Conservation (phyloP, 2,888 invertebrate species). For the Lymantria dispar region DNA sequence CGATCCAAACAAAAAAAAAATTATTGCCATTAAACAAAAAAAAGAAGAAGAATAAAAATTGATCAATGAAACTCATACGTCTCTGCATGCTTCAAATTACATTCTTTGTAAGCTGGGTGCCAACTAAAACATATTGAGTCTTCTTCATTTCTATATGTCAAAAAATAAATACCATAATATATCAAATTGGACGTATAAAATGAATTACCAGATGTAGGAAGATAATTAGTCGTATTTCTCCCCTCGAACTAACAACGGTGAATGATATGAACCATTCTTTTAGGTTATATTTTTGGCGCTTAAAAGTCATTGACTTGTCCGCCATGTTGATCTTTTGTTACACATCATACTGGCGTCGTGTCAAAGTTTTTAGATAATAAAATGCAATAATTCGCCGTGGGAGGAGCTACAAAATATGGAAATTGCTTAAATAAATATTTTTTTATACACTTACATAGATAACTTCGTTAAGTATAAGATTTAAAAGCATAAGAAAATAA, state of each 20-base stretch:
- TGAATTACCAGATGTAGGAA: constrained; percentile 17
- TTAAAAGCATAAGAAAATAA: too few relatives aligned
- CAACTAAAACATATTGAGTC: too few relatives aligned
- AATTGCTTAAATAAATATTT: neutral
- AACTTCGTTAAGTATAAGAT: too few relatives aligned
- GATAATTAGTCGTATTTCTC: constrained; percentile 27
- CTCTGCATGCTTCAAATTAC: too few relatives aligned
- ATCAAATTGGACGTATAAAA: constrained; percentile 12
- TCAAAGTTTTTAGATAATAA: neutral
- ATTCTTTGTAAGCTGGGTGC: neutral
- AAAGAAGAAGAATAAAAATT: too few relatives aligned
- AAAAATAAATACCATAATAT: constrained; percentile 14
- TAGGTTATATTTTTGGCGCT: constrained; percentile 45
- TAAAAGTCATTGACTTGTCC: constrained; percentile 48
- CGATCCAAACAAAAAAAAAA: too few relatives aligned
- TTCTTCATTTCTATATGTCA: constrained; percentile 8
- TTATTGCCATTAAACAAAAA: too few relatives aligned
- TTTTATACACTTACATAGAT: too few relatives aligned
- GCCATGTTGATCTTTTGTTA: constrained; percentile 21
- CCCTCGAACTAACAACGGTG: constrained; percentile 47
- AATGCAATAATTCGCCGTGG: neutral
- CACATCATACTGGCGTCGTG: neutral
- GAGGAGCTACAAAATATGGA: neutral
- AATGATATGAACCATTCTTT: constrained; percentile 56
- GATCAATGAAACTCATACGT: too few relatives aligned